Conservation (phyloP, 2,797 vertebrate species). For the Pangasius krempfi region DNA sequence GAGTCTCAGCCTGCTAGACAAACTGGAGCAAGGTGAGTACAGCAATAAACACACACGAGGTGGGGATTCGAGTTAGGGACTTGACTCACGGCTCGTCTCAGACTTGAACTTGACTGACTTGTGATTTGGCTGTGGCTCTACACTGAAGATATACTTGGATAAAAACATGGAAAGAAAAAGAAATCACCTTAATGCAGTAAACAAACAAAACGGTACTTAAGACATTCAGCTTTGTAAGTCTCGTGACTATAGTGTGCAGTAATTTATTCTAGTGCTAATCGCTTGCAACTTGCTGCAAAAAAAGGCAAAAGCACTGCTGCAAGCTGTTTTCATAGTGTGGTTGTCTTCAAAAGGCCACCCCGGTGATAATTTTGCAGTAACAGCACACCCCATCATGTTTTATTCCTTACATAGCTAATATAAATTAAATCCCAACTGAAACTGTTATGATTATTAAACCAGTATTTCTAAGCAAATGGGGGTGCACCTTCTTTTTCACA, state of each 20-base stretch:
- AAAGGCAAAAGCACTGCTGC: not conserved
- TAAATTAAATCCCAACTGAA: not conserved
- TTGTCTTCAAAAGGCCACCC: not conserved
- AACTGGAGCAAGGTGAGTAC: constrained; percentile 72
- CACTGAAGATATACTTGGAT: not conserved
- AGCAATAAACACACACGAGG: constrained; percentile 53
- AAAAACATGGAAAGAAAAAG: not conserved
- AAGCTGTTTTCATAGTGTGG: not conserved
- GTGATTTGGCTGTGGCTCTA: not conserved
- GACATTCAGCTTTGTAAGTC: not conserved
- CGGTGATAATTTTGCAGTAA: not conserved
- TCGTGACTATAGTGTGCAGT: not conserved
- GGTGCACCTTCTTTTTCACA: not conserved
- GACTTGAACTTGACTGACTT: not conserved
- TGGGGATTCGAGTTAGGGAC: not conserved
- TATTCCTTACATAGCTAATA: not conserved
- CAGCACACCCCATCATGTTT: not conserved
- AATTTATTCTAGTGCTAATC: not conserved
- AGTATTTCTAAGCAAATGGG: not conserved
- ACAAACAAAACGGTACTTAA: not conserved
- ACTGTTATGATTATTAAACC: not conserved
- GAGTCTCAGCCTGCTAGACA: constrained; percentile 82
- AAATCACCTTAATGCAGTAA: not conserved
- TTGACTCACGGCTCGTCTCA: not conserved
- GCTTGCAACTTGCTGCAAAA: not conserved